Evolutionary conservation across 2,888 invertebrate genomes (phyloP).

Genomic region (Tanytarsus gracilentus): DNA sequence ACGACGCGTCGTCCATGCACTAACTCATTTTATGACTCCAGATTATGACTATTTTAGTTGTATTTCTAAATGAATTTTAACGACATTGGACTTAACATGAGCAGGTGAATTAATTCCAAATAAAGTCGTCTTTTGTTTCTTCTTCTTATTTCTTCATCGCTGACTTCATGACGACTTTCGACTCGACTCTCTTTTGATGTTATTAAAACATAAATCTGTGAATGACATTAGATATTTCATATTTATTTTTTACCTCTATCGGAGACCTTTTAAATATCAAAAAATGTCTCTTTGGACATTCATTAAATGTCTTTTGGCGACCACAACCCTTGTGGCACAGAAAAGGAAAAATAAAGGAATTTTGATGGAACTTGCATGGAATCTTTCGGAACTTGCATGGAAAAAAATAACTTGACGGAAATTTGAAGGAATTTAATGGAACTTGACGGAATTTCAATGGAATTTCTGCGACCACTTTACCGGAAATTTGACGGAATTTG

Average conservation of each 20-base stretch:
- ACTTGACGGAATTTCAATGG: too few species aligned
- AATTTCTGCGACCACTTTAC: too few species aligned
- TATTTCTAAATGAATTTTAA: constrained; percentile 1
- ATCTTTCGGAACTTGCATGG: too few species aligned
- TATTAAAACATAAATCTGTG: constrained; percentile 16
- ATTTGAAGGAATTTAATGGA: too few species aligned
- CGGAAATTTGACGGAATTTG: too few species aligned
- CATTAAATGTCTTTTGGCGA: constrained; percentile 9
- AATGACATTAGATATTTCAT: constrained; percentile 21
- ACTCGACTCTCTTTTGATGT: neutral
- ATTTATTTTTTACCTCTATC: neutral
- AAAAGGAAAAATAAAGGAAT: too few species aligned
- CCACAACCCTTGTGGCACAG: too few species aligned
- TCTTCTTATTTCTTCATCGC: neutral
- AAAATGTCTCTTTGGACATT: neutral
- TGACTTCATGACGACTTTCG: neutral
- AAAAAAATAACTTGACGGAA: too few species aligned
- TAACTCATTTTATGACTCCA: neutral
- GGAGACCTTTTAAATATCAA: too few species aligned
- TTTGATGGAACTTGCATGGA: too few species aligned
- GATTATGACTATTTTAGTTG: neutral
- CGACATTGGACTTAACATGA: neutral
- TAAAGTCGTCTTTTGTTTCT: neutral
- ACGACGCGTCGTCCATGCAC: neutral
- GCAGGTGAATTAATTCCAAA: constrained; percentile 6